Evolutionary conservation across 2,797 vertebrate genomes (phyloP), one percentile per base, ranked within the genome.

Genomic region (Staurois parvus): DNA sequence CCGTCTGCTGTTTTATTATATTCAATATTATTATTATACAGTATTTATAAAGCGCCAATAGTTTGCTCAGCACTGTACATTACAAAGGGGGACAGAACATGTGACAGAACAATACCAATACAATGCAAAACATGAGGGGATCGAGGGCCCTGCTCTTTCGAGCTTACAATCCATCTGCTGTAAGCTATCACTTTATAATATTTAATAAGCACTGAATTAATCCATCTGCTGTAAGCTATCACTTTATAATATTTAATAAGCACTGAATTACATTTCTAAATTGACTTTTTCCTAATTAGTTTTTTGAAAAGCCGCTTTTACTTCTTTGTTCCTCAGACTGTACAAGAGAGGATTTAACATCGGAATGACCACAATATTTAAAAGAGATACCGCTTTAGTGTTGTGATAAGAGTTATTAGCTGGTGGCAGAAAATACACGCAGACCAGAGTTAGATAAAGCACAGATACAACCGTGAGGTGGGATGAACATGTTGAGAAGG

Each of bases 401-500:
- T 62, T 74, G 19, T 67, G 12, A 17, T 17, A 70, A 64, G 76
- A 30, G 40, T 73, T 62, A 26, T 45, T 42, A 37, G 69, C 34
- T 7, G 34, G 37, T 56, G 76, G 83, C 17, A 67, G 28, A 29
- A 85, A 67, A 73, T 79, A 85, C n/a, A 85, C 45, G 11, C 83
- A 73, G 21, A 69, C 26, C 0, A 85, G 30, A 34, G 56, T 73
- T 9, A 85, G 2, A 66, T 85, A 85, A 17, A 85, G 83, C 59
- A 85, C 24, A 26, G 32, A 67, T 73, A 85, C 72, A 28, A 85
- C 83, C 7, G 68, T 79, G 12, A 84, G n/a, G 21, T 84, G 83
- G 11, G 83, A 84, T 29, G 83, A 79, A 52, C 83, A 84, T 34
- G 83, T 84, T 4, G 75, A 77, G 34, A 84, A 84, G 19, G 75